Base-by-base conservation (phyloP, 2,797 vertebrate genomes). In the Propithecus deckenii region DNA sequence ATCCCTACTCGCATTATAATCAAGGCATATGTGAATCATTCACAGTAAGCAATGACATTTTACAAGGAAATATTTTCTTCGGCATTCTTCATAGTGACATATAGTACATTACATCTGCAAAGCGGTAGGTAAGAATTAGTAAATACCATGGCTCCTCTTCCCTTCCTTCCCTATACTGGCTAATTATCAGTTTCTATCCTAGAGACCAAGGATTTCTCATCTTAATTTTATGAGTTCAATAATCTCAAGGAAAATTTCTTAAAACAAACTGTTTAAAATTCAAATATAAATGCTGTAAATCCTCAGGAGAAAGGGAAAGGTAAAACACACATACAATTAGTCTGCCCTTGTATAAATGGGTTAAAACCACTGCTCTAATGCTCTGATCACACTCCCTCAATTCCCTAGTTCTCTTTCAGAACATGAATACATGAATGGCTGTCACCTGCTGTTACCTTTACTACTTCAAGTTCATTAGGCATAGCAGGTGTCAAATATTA, bases 41-140 rank as follows among this genome's bases (percentile, higher is more conserved):
- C 75, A 88, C 18, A 91, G 38, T 69, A 52, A 94, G 79, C 85
- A 71, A 43, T 52, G 74, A 80, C 13, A 86, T 88, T 87, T 86
- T 63, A 85, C 72, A 76, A 96, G 67, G 28, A 95, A 97, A 78
- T 59, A 50, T 76, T 92, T 89, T 71, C 57, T 89, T 69, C 67
- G 65, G 79, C 32, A 79, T 57, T 94, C 61, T 94, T 86, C 52
- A 91, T 11, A 94, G 41, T 91, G 32, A 94, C 52, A 95, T 61
- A 83, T 0, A 81, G n/a, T n/a, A 65, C 32, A 75, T 69, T 81
- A 83, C 30, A 86, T 86, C 28, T 80, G 52, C 38, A 61, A 94
- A 91, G 3, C 35, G 38, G 25, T 83, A 7, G 50, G 1, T 41
- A 83, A 63, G 43, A 95, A 80, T 75, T n/a, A 91, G 89, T 32